These are phyloP conservation scores for Nematolebias whitei DNA, from an alignment of 2,113 vertebrate genomes.

Conservation along the genomic window DNA sequence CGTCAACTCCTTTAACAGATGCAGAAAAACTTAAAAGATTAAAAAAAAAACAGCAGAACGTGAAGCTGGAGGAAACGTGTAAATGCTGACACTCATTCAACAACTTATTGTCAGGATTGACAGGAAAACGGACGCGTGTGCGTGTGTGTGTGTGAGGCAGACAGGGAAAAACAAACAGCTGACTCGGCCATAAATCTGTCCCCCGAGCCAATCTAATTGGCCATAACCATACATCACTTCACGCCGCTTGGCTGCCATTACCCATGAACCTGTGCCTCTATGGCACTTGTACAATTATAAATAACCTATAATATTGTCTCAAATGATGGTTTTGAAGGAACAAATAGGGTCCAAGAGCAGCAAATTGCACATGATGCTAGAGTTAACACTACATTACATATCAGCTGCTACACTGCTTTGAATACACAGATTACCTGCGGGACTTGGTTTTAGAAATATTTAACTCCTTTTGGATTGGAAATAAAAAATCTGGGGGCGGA, in stretches of 20 bases:
- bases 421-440: neutral
- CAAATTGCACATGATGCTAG: conserved; percentile 24
- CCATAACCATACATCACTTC: conserved; percentile 65
- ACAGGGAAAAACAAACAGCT: conserved; percentile 28
- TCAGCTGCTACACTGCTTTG: neutral
- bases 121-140: conserved; percentile 7
- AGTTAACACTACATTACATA: neutral
- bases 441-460: neutral
- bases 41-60: neutral
- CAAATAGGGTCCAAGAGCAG: conserved; percentile 30
- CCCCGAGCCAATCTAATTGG: conserved; percentile 57
- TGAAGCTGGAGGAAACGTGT: conserved; percentile 3
- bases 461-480: neutral
- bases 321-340: conserved; percentile 14
- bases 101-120: neutral
- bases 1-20: neutral
- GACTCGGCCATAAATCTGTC: conserved; percentile 61
- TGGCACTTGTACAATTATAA: conserved; percentile 48
- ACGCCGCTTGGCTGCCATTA: conserved; percentile 55
- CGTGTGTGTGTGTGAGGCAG: conserved; percentile 8
- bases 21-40: neutral
- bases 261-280: conserved; percentile 51
- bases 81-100: neutral
- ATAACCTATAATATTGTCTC: conserved; percentile 38
- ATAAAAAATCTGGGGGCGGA: too few relatives aligned